Evolutionary conservation across 2,888 invertebrate species (phyloP).

Genomic region (Torymus aiolomorphi): DNA sequence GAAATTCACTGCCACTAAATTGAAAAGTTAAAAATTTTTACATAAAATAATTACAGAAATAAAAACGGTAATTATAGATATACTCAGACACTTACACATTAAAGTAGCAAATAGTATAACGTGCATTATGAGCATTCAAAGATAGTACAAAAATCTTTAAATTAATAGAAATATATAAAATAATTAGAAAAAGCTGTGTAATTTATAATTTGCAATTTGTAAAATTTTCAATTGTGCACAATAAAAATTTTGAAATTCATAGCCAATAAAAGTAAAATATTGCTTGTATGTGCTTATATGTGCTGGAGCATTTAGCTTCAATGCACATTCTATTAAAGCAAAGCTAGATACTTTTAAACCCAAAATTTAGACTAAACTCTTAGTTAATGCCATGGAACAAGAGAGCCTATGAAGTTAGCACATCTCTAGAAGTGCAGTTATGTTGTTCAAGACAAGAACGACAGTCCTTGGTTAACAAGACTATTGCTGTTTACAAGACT

Average conservation of each 20-base stretch:
- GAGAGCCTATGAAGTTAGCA: slow-evolving; percentile 66
- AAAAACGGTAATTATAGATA: slow-evolving; percentile 22
- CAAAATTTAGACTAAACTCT: slow-evolving; percentile 62
- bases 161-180: too few species aligned
- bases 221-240: too few species aligned
- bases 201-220: background rate
- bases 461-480: slow-evolving; percentile 47
- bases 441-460: slow-evolving; percentile 64
- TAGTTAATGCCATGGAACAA: slow-evolving; percentile 69
- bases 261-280: slow-evolving; percentile 22
- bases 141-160: background rate
- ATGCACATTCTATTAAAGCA: background rate
- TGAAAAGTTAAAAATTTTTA: slow-evolving; percentile 20
- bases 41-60: slow-evolving; percentile 8
- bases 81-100: slow-evolving; percentile 19
- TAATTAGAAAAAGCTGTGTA: background rate
- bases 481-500: slow-evolving; percentile 3
- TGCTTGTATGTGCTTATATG: background rate
- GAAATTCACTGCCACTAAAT: slow-evolving; percentile 55
- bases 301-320: background rate
- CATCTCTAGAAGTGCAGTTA: slow-evolving; percentile 67
- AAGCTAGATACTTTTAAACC: background rate
- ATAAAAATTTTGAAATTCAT: background rate
- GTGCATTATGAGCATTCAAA: slow-evolving; percentile 43
- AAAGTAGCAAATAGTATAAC: slow-evolving; percentile 39